Conservation (phyloP, 2,888 invertebrate genomes). For the Lordiphosa andalusiaca region DNA sequence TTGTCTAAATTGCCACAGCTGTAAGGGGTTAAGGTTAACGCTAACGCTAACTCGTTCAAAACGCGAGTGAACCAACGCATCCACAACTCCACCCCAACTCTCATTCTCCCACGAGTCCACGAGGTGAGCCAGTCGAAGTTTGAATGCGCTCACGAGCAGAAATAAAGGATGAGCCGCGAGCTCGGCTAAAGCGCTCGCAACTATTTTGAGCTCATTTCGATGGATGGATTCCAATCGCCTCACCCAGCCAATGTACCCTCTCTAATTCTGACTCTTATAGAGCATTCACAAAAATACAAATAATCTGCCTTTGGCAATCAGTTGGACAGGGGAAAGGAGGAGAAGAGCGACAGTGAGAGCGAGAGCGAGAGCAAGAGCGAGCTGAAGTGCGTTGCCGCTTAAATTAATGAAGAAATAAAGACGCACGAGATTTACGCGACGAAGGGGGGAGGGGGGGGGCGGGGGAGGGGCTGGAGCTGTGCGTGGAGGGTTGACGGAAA, state of each 20-base stretch:
- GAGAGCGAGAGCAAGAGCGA: not conserved
- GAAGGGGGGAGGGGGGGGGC: not conserved
- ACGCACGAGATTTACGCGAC: constrained; percentile 67
- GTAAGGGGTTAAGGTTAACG: constrained; percentile 70
- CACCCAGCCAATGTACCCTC: not conserved
- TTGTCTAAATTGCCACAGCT: constrained; percentile 56
- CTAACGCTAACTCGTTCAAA: constrained; percentile 50
- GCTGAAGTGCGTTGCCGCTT: constrained; percentile 46
- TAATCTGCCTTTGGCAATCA: constrained; percentile 75
- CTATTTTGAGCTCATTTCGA: not conserved
- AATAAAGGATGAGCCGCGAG: no score
- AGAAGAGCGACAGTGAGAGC: no score
- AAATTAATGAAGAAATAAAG: constrained; percentile 79
- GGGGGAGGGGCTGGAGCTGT: constrained; percentile 4
- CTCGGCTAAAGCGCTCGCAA: no score
- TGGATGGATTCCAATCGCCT: not conserved
- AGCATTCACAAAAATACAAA: constrained; percentile 22
- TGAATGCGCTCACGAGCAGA: no score
- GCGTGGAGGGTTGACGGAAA: constrained; percentile 44
- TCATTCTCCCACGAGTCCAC: not conserved
- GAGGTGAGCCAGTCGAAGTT: no score
- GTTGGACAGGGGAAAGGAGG: constrained; percentile 1
- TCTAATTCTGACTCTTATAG: not conserved
- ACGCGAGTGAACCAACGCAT: not conserved
- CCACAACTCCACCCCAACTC: not conserved